These are phyloP conservation scores for Leucophora obtusa DNA, from an alignment of 2,888 invertebrate genomes.

Conservation along the genomic window DNA sequence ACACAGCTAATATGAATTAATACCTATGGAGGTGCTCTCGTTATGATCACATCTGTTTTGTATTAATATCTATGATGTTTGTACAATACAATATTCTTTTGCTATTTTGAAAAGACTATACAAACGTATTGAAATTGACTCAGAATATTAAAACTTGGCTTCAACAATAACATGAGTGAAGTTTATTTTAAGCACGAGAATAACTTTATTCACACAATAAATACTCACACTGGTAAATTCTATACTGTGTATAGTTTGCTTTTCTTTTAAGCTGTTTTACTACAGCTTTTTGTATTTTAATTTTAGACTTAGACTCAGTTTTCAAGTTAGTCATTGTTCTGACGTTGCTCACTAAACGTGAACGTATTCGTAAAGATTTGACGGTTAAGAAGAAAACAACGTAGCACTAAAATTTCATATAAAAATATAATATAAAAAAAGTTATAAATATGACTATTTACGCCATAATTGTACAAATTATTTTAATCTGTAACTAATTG, in stretches of 20 bases:
- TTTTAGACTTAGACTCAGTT: constrained; percentile 36
- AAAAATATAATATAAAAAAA: constrained; percentile 24
- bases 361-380: constrained; percentile 47
- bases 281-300: constrained; percentile 17
- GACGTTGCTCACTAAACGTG: constrained; percentile 60
- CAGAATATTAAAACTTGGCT: constrained; percentile 49
- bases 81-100: constrained; percentile 8
- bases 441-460: constrained; percentile 74
- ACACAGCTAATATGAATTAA: too few relatives aligned
- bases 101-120: not conserved
- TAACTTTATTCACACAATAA: not conserved
- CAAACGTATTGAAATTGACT: constrained; percentile 32
- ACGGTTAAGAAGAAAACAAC: not conserved
- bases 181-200: constrained; percentile 11
- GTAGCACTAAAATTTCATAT: not conserved
- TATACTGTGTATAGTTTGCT: constrained; percentile 25
- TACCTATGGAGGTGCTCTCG: not conserved
- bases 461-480: constrained; percentile 76
- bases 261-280: constrained; percentile 16
- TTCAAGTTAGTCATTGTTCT: constrained; percentile 60
- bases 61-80: not conserved
- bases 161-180: constrained; percentile 36
- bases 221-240: constrained; percentile 1
- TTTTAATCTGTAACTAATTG: constrained; percentile 73
- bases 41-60: not conserved